A percentile compares a stretch with the other conserved stretches of the same genome.
These are phyloP conservation scores for Lophotriccus pileatus DNA, from an alignment of 2,797 vertebrate genomes.

Conservation along the genomic window DNA sequence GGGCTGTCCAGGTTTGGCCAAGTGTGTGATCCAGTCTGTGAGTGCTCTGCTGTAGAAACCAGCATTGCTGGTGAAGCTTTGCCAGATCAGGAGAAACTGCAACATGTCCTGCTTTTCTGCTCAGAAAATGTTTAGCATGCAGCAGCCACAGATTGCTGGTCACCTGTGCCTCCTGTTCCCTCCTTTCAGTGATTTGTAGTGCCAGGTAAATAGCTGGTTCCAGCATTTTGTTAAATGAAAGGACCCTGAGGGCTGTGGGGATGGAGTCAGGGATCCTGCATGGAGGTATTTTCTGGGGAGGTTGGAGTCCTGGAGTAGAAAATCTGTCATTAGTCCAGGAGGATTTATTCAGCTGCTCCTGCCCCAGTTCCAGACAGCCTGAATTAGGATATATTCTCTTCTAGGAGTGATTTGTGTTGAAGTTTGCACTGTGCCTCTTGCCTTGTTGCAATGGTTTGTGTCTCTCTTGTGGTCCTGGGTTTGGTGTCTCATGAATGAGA, in stretches of 20 bases:
- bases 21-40: rapidly evolving
- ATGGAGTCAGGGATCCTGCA: background rate
- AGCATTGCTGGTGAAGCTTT: background rate
- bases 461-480: background rate
- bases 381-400: background rate
- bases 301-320: background rate
- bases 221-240: background rate
- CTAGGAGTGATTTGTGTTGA: background rate
- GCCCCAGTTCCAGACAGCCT: background rate
- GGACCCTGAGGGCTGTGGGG: background rate
- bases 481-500: background rate
- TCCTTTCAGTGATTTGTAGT: background rate
- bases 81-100: background rate
- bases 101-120: background rate
- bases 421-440: background rate
- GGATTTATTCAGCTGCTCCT: background rate
- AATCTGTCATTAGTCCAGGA: background rate
- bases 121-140: background rate
- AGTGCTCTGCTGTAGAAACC: background rate
- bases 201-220: background rate
- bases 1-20: background rate
- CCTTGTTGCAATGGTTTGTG: background rate
- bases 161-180: background rate
- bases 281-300: background rate
- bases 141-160: background rate